These are phyloP conservation scores for Ctenicera cuprea DNA, from an alignment of 2,888 invertebrate genomes.

Conservation along the genomic window DNA sequence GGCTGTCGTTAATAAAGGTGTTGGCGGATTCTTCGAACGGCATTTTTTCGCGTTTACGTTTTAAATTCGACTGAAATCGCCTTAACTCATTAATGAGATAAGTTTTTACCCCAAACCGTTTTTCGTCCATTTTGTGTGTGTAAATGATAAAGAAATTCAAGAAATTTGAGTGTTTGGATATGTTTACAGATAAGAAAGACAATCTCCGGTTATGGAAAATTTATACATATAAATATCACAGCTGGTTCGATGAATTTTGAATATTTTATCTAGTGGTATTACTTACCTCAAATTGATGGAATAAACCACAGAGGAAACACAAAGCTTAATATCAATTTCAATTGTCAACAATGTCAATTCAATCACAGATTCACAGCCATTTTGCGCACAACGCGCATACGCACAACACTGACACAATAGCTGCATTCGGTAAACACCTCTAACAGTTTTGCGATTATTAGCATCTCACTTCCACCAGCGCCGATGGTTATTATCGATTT, in stretches of 20 bases:
- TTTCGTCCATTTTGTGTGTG: slow-evolving; percentile 4
- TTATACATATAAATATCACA: slow-evolving; percentile 18
- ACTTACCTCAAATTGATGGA: slow-evolving; percentile 9
- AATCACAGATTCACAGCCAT: neutral
- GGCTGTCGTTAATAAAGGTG: neutral
- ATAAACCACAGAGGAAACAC: slow-evolving; percentile 15
- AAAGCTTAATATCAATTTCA: slow-evolving; percentile 12
- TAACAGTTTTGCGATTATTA: slow-evolving; percentile 2
- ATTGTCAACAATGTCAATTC: slow-evolving; percentile 8
- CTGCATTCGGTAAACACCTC: slow-evolving; percentile 3
- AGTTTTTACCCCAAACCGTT: slow-evolving; percentile 10
- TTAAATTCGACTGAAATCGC: slow-evolving; percentile 14
- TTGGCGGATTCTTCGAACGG: slow-evolving; percentile 1
- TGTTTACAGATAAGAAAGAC: slow-evolving; percentile 12
- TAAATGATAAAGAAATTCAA: slow-evolving; percentile 9
- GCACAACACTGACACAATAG: too few relatives aligned
- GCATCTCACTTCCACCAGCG: neutral
- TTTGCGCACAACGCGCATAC: too few relatives aligned
- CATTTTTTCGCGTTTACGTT: slow-evolving; percentile 6
- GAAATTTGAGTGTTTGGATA: slow-evolving; percentile 12
- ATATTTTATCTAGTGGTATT: slow-evolving; percentile 18
- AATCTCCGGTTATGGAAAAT: slow-evolving; percentile 7
- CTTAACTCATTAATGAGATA: slow-evolving; percentile 9
- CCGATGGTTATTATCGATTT: too few relatives aligned
- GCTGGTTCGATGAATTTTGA: slow-evolving; percentile 13